Evolutionary conservation across 2,888 invertebrate species (phyloP), one percentile per base, ranked within the genome.

Genomic region (Habroteleia sp.): DNA sequence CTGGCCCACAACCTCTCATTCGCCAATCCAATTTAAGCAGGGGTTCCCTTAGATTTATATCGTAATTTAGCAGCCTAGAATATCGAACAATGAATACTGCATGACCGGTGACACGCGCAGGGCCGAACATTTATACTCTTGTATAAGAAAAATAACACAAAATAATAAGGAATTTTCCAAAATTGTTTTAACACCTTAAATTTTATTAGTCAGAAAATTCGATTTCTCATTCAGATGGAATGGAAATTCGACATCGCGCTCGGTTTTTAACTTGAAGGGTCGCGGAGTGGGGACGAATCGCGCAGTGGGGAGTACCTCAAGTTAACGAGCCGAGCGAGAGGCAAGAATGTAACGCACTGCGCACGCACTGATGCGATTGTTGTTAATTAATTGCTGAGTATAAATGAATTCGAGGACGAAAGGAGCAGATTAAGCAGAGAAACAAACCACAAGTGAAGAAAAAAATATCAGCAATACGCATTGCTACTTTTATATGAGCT

Each of bases 401-500:
- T 52, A 69, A 58, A 35, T 33, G 54, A 56, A 44, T 14, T 2
- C 20, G 31, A 16, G 23, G 27, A 52, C 37, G 31, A 50, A 50
- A 35, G 23, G 3, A 8, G 23, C 35, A 50, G 35, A 33, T 11
- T 17, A 41, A 23, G 8, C 23, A 27, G 33, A 33, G 46, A 72
- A 41, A 25, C 11, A 17, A 29, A 48, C 14, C 16, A 60, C 17
- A 46, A 56, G 46, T 23, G 52, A 74, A 46, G 14, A 42, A 69
- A 65, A 14, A 52, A 58, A 60, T 74, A 74, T 63, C 63, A 74
- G 69, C 58, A 65, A 74, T 69, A 69, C 23, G 62, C 33, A 52
- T 74, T 74, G 74, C 69, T 75, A 75, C 75, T 71, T 73, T 75
- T 75, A 71, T 75, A 75, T 50, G 33, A 60, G 39, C 29, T 71